These are phyloP conservation scores for Neodontobutis hainanensis DNA, from an alignment of 2,113 vertebrate genomes.

Conservation along the genomic window DNA sequence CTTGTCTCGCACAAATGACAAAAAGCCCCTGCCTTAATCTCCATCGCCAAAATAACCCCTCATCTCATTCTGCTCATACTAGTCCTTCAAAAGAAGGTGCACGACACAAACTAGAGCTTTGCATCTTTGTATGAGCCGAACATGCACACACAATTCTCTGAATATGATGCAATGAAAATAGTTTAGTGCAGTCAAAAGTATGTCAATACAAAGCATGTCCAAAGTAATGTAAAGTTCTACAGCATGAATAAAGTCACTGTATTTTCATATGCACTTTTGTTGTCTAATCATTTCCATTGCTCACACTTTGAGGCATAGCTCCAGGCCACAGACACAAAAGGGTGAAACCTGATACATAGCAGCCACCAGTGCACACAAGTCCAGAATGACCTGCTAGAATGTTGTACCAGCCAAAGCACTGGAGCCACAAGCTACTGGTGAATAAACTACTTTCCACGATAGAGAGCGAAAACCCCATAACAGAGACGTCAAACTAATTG, in stretches of 20 bases:
- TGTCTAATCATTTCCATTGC: constrained; percentile 33
- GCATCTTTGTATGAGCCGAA: constrained; percentile 54
- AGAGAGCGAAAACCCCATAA: too few relatives aligned
- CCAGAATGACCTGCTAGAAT: constrained; percentile 13
- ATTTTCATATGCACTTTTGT: constrained; percentile 16
- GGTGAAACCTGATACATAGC: constrained; percentile 46
- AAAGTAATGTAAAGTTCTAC: constrained; percentile 43
- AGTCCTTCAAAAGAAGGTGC: constrained; percentile 84
- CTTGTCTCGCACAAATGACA: constrained; percentile 99
- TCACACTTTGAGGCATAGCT: constrained; percentile 37
- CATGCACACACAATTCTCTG: constrained; percentile 22
- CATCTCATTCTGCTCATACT: constrained; percentile 95
- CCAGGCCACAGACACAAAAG: constrained; percentile 54
- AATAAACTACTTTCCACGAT: background rate
- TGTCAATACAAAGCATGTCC: background rate
- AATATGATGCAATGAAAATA: constrained; percentile 23
- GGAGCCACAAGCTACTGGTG: background rate
- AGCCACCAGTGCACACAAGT: constrained; percentile 36
- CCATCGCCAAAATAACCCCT: constrained; percentile 93
- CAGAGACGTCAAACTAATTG: too few relatives aligned
- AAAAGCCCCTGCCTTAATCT: constrained; percentile 93
- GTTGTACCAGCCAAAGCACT: constrained; percentile 3
- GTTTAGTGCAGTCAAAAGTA: constrained; percentile 13
- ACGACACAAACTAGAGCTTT: constrained; percentile 88
- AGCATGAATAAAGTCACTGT: constrained; percentile 8